These are phyloP conservation scores for Zoanthus sociatus DNA, from an alignment of 92 coral and sea anemone genomes.

Conservation along the genomic window DNA sequence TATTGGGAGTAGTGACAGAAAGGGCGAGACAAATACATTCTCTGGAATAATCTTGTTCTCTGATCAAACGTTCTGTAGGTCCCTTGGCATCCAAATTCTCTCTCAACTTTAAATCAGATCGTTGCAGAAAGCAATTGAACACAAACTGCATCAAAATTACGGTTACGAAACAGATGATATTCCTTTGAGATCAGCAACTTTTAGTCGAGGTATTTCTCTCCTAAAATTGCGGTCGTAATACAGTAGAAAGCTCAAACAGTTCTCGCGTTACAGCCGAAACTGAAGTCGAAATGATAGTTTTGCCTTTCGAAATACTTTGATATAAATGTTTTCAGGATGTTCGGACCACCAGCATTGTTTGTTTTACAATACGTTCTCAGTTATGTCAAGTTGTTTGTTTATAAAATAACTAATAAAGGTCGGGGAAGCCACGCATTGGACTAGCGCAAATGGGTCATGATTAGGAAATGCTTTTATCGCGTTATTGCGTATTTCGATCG, in stretches of 20 bases:
- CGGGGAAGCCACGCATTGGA: constrained; percentile 72
- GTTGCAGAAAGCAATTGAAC: not conserved
- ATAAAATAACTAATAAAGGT: constrained; percentile 85
- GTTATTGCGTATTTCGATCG: constrained; percentile 37
- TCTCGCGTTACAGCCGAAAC: not conserved
- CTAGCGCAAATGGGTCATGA: constrained; percentile 8
- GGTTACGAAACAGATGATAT: not conserved
- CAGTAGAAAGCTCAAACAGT: constrained; percentile 9
- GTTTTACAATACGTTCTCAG: constrained; percentile 79
- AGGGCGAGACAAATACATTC: constrained; percentile 29
- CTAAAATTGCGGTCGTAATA: not conserved
- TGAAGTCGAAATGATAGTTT: constrained; percentile 15
- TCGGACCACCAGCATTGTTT: constrained; percentile 89
- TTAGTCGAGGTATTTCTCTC: not conserved
- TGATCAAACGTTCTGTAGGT: not conserved
- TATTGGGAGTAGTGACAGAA: constrained; percentile 19
- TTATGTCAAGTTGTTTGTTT: constrained; percentile 94
- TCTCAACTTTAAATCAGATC: not conserved
- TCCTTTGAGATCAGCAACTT: not conserved
- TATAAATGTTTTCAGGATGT: constrained; percentile 50
- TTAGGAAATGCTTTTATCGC: constrained; percentile 43
- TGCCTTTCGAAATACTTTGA: constrained; percentile 27
- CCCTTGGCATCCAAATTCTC: not conserved
- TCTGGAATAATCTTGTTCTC: not conserved
- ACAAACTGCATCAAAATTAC: not conserved